Evolutionary conservation across 2,888 invertebrate species (phyloP).

Genomic region (Phrixothrix hirtus): DNA sequence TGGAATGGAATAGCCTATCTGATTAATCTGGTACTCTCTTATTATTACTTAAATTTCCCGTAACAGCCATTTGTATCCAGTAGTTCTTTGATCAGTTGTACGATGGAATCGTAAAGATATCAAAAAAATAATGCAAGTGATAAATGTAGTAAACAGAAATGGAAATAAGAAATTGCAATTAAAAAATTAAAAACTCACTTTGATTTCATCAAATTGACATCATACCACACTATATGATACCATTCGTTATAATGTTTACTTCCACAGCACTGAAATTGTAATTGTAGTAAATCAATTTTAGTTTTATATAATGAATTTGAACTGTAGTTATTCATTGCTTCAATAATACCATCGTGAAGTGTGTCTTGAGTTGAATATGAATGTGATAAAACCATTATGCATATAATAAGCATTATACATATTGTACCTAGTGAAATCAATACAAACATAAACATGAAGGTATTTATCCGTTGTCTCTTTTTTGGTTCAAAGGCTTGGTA

Average conservation of each 20-base stretch:
- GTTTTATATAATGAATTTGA: constrained; percentile 60
- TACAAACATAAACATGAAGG: constrained; percentile 40
- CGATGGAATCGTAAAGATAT: too few relatives aligned
- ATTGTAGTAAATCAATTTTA: constrained; percentile 63
- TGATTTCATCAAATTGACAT: constrained; percentile 53
- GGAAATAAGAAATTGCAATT: too few relatives aligned
- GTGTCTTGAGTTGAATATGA: constrained; percentile 41
- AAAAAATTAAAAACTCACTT: constrained; percentile 14
- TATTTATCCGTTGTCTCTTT: constrained; percentile 37
- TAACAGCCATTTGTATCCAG: too few relatives aligned
- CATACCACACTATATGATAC: constrained; percentile 65
- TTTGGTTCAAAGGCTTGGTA: constrained; percentile 40
- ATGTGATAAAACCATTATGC: constrained; percentile 43
- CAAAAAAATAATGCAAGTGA: too few relatives aligned
- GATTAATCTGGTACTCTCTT: too few relatives aligned
- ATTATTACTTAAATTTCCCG: too few relatives aligned
- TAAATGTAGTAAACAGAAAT: too few relatives aligned
- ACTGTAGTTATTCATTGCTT: constrained; percentile 63
- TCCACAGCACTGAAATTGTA: constrained; percentile 67
- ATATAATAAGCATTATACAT: constrained; percentile 22
- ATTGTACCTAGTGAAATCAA: constrained; percentile 25
- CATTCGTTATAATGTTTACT: constrained; percentile 64
- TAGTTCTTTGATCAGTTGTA: too few relatives aligned
- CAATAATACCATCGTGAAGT: constrained; percentile 59
- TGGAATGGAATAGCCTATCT: too few relatives aligned